phyloP scores from a whole-genome alignment of 2,888 invertebrate genomes.

The Blastobasis lacticolella region DNA sequence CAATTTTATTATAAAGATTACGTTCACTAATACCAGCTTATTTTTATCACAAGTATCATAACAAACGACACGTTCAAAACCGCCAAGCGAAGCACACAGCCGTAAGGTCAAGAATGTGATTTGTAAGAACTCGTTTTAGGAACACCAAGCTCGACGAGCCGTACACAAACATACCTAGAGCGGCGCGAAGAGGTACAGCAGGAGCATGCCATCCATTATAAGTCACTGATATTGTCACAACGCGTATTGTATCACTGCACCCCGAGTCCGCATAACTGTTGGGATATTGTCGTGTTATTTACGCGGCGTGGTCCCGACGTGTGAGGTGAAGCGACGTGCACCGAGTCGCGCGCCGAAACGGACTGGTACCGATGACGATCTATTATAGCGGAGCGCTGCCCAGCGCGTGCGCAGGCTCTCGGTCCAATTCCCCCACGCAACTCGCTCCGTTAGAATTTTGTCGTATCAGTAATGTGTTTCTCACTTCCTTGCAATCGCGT shows the following conservation, averaged over 20 bases:
- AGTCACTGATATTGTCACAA: conserved; percentile 11
- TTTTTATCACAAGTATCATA: too few relatives aligned
- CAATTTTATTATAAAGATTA: too few relatives aligned
- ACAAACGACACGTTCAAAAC: too few relatives aligned
- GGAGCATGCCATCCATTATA: conserved; percentile 3
- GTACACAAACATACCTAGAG: conserved; percentile 8
- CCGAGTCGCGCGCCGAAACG: conserved; percentile 67
- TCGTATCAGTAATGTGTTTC: conserved; percentile 29
- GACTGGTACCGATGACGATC: conserved; percentile 69
- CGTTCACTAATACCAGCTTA: too few relatives aligned
- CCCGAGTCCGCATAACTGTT: conserved; percentile 17
- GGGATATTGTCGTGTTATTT: conserved; percentile 15
- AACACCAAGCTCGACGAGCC: too few relatives aligned
- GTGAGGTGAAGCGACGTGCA: conserved; percentile 55
- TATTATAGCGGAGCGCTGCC: conserved; percentile 47
- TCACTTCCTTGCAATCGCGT: conserved; percentile 15
- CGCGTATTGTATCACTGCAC: conserved; percentile 13
- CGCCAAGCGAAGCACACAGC: neutral
- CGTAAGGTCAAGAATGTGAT: too few relatives aligned
- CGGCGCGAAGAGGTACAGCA: neutral
- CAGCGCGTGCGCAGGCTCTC: conserved; percentile 62
- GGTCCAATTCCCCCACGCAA: conserved; percentile 72
- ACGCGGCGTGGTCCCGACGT: conserved; percentile 27
- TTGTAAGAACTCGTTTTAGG: too few relatives aligned
- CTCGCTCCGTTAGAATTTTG: conserved; percentile 30